Percentiles rank a stretch among this genome's conserved stretches.
Evolutionary conservation across 2,113 vertebrate species (phyloP).

Genomic region (Anolis sagrei): DNA sequence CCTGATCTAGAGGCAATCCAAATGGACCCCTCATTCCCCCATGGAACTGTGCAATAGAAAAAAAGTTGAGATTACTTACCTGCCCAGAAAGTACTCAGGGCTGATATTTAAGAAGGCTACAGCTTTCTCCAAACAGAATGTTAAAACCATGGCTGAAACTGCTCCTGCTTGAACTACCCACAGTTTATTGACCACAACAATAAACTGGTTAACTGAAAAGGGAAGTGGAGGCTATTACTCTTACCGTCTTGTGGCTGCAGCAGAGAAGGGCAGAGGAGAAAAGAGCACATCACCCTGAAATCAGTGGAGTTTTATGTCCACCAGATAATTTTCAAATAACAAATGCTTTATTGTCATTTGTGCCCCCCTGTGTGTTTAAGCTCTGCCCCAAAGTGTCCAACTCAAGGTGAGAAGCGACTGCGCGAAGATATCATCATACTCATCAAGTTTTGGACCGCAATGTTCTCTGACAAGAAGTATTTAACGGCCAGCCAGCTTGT

Average conservation of each 20-base stretch:
- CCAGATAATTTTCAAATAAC: neutral
- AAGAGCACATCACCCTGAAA: neutral
- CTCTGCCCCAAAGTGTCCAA: slow-evolving; percentile 89
- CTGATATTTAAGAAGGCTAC: neutral
- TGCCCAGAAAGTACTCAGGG: neutral
- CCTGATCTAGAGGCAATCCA: neutral
- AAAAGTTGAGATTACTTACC: neutral
- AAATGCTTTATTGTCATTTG: neutral
- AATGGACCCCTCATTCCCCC: no score
- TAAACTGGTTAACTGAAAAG: neutral
- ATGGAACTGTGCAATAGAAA: neutral
- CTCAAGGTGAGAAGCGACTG: slow-evolving; percentile 90
- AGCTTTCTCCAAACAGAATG: neutral
- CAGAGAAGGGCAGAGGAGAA: neutral
- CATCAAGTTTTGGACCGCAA: slow-evolving; percentile 94
- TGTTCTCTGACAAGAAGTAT: slow-evolving; percentile 98
- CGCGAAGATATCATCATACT: slow-evolving; percentile 96
- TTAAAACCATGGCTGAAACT: no score
- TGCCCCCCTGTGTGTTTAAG: slow-evolving; percentile 66
- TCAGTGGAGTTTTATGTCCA: neutral
- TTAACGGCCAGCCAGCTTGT: slow-evolving; percentile 92
- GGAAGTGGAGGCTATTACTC: neutral
- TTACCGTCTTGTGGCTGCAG: neutral
- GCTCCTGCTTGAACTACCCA: neutral
- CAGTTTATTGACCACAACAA: neutral